Base-by-base conservation (phyloP, 2,888 invertebrate genomes). In the Drosophila mayaguana region DNA sequence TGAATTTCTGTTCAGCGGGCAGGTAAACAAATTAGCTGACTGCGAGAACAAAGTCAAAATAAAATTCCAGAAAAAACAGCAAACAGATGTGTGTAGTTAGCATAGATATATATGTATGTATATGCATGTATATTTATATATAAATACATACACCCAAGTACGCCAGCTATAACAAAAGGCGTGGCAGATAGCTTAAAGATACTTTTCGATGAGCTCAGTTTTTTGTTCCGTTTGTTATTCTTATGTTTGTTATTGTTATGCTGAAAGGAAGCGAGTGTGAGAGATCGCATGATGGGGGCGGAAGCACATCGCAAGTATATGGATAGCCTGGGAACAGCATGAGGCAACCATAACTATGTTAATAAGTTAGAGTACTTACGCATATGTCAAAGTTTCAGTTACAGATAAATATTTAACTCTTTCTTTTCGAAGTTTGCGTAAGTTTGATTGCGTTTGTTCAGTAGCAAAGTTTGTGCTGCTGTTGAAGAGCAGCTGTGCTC, bases 201-300 rank as follows among this genome's bases (percentile, higher is more conserved):
- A 77, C 61, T 66, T 67, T 70, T 79, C 87, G 82, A 82, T 87
- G 88, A 87, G 82, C 82, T 87, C 84, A 84, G 88, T 77, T 70
- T 53, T 68, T 66, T 53, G 28, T 40, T 61, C 28, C 25, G 4
- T 40, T 67, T 72, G 69, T 69, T 69, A 54, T 68, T 32, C 11
- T 32, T 32, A 60, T 60, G 54, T 18, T 65, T 65, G 65, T 65
- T 65, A 65, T 54, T 68, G 64, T 76, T 72, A 70, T 73, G 68
- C 69, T 25, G 3, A 48, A 22, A 70, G 53, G 8, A 18, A 36
- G 48, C 18, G 51, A 34, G 7, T 18, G 32, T 6, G 38, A n/a
- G 40, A 3, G 43, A 12, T 16, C 12, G 12, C 12, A 12, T 4
- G 12, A n/a, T 43, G 51, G 28, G 28, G 53, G 36, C 82, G 84